These are phyloP conservation scores for Pemphredon lugubris DNA, from an alignment of 2,888 invertebrate genomes.

Conservation along the genomic window DNA sequence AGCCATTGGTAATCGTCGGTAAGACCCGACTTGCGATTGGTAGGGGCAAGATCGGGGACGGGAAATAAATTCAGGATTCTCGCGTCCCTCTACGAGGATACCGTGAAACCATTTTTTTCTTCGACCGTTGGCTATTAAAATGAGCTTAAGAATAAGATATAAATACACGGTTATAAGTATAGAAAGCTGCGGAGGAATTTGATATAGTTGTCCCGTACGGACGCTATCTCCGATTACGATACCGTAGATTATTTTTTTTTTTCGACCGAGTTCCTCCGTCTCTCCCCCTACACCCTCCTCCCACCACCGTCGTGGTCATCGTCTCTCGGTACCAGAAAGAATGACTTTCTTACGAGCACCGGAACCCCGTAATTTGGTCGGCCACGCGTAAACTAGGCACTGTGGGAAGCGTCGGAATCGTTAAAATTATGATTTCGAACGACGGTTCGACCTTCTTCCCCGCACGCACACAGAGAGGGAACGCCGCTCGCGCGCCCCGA, in stretches of 20 bases:
- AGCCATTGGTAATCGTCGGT: constrained; percentile 22
- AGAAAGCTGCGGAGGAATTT: no score
- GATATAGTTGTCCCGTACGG: no score
- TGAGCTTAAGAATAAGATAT: no score
- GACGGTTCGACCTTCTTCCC: constrained; percentile 18
- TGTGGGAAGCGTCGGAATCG: constrained; percentile 61
- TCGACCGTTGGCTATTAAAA: no score
- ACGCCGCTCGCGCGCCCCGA: no score
- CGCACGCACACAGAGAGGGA: background rate
- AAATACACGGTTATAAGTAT: no score
- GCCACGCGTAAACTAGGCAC: constrained; percentile 67
- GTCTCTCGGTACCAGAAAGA: background rate
- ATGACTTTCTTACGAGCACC: constrained; percentile 53
- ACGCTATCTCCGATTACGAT: no score
- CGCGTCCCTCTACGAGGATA: background rate
- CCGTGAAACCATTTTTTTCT: background rate
- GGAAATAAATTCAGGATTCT: background rate
- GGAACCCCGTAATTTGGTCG: constrained; percentile 67
- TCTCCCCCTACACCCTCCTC: background rate
- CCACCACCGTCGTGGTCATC: background rate
- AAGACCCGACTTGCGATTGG: background rate
- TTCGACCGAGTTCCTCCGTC: background rate
- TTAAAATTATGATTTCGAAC: constrained; percentile 59
- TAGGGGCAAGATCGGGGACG: background rate
- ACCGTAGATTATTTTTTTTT: no score